phyloP scores from a whole-genome alignment of 2,113 vertebrate species.

The Myiozetetes cayanensis region DNA sequence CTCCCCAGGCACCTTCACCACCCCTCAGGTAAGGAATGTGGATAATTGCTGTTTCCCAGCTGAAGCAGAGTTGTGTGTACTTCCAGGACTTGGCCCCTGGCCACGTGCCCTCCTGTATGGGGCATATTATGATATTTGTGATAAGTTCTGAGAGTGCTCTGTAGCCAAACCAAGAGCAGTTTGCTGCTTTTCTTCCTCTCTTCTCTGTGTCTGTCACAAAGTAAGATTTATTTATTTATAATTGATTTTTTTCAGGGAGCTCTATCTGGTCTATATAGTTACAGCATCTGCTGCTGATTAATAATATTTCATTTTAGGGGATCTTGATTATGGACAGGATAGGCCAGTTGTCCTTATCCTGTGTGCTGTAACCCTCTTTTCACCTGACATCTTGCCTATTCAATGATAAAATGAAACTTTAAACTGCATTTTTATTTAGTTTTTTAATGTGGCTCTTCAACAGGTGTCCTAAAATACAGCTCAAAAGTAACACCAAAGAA shows the following conservation, averaged over 20 bases:
- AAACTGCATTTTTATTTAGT: not conserved
- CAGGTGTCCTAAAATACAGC: constrained; percentile 52
- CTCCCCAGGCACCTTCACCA: constrained; percentile 66
- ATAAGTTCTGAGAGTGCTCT: not conserved
- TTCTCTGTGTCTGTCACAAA: not conserved
- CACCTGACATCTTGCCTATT: not conserved
- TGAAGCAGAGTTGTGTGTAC: not conserved
- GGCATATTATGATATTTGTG: not conserved
- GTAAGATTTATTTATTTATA: not conserved
- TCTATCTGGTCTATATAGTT: not conserved
- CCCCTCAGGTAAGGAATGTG: constrained; percentile 57
- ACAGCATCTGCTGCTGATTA: not conserved
- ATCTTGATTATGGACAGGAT: not conserved
- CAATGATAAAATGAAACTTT: not conserved
- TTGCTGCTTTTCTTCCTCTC: not conserved
- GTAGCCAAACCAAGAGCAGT: not conserved
- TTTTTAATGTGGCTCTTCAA: not conserved
- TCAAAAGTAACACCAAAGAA: constrained; percentile 76
- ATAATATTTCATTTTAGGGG: not conserved
- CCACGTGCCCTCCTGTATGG: not conserved
- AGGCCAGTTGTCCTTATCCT: not conserved
- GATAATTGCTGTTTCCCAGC: not conserved
- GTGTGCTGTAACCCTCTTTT: not conserved
- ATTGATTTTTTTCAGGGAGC: not conserved
- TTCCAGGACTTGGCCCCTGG: not conserved